Percentiles rank a stretch among this genome's conserved stretches.
Conservation (phyloP, 2,888 invertebrate species). For the Melipona beecheii region DNA sequence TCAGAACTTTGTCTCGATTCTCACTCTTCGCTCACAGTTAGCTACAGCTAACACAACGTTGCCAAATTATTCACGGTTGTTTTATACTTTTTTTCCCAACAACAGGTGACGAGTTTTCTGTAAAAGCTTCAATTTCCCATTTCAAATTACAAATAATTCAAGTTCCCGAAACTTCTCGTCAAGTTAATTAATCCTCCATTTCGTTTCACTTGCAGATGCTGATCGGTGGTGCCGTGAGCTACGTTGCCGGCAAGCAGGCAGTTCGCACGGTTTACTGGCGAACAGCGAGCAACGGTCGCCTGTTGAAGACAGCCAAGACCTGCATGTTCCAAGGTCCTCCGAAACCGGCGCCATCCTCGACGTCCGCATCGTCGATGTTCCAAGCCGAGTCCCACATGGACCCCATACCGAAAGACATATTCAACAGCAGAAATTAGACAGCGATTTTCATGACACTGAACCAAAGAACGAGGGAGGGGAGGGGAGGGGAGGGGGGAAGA, state of each 20-base stretch:
- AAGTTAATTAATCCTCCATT: neutral
- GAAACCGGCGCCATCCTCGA: constrained; percentile 77
- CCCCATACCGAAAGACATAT: constrained; percentile 65
- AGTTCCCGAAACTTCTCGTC: neutral
- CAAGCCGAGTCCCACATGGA: constrained; percentile 71
- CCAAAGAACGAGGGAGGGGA: neutral
- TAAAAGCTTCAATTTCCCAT: too few relatives aligned
- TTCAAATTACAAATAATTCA: too few relatives aligned
- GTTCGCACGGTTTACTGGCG: constrained; percentile 92
- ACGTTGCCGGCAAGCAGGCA: constrained; percentile 90
- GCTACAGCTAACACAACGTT: too few relatives aligned
- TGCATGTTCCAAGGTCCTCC: constrained; percentile 80
- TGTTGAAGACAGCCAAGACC: constrained; percentile 78
- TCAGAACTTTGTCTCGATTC: neutral
- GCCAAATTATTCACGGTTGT: neutral
- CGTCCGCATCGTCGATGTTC: constrained; percentile 66
- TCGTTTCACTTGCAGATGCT: constrained; percentile 79
- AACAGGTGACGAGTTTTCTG: too few relatives aligned
- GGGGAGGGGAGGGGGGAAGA: too few relatives aligned
- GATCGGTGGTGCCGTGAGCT: constrained; percentile 89
- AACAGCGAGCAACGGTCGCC: constrained; percentile 80
- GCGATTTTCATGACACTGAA: constrained; percentile 22
- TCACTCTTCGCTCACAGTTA: neutral
- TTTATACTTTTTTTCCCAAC: too few relatives aligned
- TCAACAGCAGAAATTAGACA: constrained; percentile 51